These are phyloP conservation scores for Eudasyphora cyanicolor DNA, from an alignment of 2,888 invertebrate species.

Conservation along the genomic window DNA sequence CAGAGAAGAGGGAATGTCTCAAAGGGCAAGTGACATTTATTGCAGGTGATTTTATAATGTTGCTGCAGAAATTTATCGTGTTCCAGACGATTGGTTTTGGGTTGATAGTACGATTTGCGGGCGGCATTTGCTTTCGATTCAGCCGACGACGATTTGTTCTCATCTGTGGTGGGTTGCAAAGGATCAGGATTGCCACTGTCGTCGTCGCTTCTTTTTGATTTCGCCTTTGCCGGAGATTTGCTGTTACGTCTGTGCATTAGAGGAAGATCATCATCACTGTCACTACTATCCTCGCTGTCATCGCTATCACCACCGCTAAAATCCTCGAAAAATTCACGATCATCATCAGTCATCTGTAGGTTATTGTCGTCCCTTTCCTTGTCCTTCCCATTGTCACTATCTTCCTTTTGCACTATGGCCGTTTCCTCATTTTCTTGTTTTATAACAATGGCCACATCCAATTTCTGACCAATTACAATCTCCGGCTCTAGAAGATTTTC, in stretches of 20 bases:
- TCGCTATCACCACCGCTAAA: conserved; percentile 57
- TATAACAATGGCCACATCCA: background rate
- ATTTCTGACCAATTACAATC: conserved; percentile 7
- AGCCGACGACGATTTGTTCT: background rate
- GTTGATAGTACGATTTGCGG: background rate
- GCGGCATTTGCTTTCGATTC: background rate
- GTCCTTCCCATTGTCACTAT: background rate
- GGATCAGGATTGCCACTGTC: conserved; percentile 12
- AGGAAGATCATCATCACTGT: conserved; percentile 8
- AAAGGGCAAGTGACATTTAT: conserved; percentile 71
- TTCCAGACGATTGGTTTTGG: conserved; percentile 68
- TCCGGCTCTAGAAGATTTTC: conserved; percentile 23
- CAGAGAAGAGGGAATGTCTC: conserved; percentile 67
- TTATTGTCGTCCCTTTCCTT: background rate
- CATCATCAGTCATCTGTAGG: background rate
- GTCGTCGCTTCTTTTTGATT: background rate
- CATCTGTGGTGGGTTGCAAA: background rate
- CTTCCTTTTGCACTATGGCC: conserved; percentile 37
- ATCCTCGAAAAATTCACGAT: conserved; percentile 66
- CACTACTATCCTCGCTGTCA: background rate
- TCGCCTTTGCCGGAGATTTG: background rate
- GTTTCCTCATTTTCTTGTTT: background rate
- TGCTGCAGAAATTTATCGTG: conserved; percentile 73
- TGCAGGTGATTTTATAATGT: conserved; percentile 75
- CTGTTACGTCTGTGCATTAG: background rate